Conservation (phyloP, 2,888 invertebrate genomes). For the Lithophane socia region DNA sequence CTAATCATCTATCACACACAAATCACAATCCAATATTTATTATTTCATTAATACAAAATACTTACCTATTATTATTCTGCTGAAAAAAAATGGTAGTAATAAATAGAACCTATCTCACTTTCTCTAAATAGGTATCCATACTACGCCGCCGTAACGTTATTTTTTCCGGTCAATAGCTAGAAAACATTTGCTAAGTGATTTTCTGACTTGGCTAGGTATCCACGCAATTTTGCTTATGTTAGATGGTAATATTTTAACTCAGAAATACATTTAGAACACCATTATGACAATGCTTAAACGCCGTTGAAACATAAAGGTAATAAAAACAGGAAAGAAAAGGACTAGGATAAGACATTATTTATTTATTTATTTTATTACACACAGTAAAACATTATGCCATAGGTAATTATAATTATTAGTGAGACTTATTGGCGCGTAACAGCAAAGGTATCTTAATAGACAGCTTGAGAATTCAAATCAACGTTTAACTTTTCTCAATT, state of each 20-base stretch:
- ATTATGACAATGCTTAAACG: slow-evolving; percentile 17
- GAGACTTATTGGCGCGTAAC: no score
- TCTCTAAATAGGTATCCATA: slow-evolving; percentile 34
- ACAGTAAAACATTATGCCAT: no score
- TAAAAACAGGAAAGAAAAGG: slow-evolving; percentile 7
- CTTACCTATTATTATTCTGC: background rate
- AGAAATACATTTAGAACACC: slow-evolving; percentile 30
- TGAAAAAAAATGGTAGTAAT: slow-evolving; percentile 7
- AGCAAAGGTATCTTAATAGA: no score
- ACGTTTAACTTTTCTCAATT: background rate
- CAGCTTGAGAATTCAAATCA: background rate
- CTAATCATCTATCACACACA: no score
- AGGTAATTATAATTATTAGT: no score
- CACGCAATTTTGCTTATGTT: slow-evolving; percentile 20
- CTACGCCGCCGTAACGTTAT: slow-evolving; percentile 48
- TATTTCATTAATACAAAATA: background rate
- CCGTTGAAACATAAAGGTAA: slow-evolving; percentile 12
- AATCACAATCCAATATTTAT: background rate
- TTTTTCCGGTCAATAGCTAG: slow-evolving; percentile 66
- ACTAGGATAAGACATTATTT: background rate
- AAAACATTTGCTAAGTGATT: slow-evolving; percentile 64
- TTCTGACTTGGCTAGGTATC: slow-evolving; percentile 40
- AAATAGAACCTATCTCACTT: background rate
- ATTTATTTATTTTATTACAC: no score
- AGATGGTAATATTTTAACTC: slow-evolving; percentile 34